Evolutionary conservation across 2,888 invertebrate genomes (phyloP).

Genomic region (Steinernema carpocapsae): DNA sequence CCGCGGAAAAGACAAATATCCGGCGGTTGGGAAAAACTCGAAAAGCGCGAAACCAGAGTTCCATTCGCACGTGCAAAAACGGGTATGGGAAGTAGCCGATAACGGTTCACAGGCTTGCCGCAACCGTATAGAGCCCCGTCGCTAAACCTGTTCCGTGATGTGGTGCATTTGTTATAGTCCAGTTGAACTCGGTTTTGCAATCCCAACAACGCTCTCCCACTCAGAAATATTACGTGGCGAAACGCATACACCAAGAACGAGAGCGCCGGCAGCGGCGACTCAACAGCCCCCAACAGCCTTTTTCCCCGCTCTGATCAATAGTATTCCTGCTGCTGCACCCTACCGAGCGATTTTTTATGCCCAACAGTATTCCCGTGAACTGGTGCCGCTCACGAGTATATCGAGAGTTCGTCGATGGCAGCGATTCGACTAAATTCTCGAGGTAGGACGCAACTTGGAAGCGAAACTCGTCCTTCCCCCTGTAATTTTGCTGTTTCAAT

Average conservation of each 20-base stretch:
- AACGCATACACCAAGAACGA: slow-evolving; percentile 25
- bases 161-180: slow-evolving; percentile 5
- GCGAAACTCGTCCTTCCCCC: not conserved
- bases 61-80: too few species aligned
- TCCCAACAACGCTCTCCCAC: not conserved
- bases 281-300: not conserved
- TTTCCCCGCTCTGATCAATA: not conserved
- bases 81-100: too few species aligned
- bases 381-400: not conserved
- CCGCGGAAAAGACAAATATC: too few species aligned
- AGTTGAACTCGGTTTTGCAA: not conserved
- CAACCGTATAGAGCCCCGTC: not conserved
- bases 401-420: not conserved
- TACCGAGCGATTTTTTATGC: not conserved
- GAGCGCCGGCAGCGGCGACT: not conserved
- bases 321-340: not conserved
- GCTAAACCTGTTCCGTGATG: slow-evolving; percentile 1
- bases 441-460: not conserved
- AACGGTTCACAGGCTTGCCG: not conserved
- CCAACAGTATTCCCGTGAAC: slow-evolving; percentile 1
- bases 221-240: not conserved
- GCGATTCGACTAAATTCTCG: not conserved
- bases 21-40: too few species aligned
- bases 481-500: not conserved
- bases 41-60: too few species aligned